A percentile compares a stretch with the other conserved stretches of the same genome.
Conservation (phyloP, 2,888 invertebrate species). For the Ophioninae sp. region DNA sequence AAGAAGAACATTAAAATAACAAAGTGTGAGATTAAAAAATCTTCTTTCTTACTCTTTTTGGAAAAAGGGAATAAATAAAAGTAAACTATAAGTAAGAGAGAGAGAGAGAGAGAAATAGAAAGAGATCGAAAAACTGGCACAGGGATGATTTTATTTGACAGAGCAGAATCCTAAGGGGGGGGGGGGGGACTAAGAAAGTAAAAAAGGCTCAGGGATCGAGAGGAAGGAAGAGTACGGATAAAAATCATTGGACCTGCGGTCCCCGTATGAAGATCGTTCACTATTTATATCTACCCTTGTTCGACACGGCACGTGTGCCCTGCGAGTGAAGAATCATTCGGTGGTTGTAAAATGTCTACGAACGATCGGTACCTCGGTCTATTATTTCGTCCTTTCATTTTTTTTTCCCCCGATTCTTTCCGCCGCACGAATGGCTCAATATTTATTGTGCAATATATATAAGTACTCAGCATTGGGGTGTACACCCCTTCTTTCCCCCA, state of each 20-base stretch:
- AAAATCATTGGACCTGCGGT: constrained; percentile 36
- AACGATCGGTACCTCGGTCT: constrained; percentile 19
- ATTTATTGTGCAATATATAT: constrained; percentile 6
- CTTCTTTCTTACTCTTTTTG: too few species aligned
- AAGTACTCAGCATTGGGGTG: neutral
- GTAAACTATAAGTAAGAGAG: too few species aligned
- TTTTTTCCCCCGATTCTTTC: constrained; percentile 18
- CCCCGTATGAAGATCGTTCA: constrained; percentile 43
- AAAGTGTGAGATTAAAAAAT: too few species aligned
- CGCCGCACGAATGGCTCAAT: neutral
- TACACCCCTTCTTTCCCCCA: neutral
- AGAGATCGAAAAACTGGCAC: too few species aligned
- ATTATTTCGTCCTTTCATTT: constrained; percentile 12
- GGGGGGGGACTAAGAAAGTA: too few species aligned
- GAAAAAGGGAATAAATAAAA: too few species aligned
- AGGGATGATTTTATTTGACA: too few species aligned
- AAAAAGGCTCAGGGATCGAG: too few species aligned
- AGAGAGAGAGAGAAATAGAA: too few species aligned
- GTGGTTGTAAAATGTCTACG: constrained; percentile 52
- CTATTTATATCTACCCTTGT: constrained; percentile 42
- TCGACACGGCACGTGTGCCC: constrained; percentile 49
- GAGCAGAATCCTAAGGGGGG: too few species aligned
- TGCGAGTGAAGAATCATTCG: constrained; percentile 49
- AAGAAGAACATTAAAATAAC: too few species aligned
- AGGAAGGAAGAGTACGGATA: neutral